Percentiles rank a stretch among this genome's conserved stretches.
These are phyloP conservation scores for Caenorhabditis panamensis DNA, from an alignment of 2,888 invertebrate genomes.

Conservation along the genomic window DNA sequence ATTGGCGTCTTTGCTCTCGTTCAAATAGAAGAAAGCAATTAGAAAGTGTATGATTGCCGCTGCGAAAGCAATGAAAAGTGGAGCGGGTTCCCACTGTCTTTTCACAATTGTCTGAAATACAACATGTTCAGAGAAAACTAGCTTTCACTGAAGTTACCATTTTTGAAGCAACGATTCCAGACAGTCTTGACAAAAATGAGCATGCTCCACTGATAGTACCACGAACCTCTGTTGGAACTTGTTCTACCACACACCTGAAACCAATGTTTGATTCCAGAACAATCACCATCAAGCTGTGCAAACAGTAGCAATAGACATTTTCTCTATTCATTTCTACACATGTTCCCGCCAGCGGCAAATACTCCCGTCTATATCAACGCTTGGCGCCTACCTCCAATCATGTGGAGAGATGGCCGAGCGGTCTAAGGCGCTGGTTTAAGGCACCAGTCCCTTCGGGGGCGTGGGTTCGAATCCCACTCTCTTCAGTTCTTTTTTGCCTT, in stretches of 20 bases:
- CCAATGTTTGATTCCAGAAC: background rate
- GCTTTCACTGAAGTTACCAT: too few relatives aligned
- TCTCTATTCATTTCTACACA: background rate
- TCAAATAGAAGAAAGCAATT: constrained; percentile 50
- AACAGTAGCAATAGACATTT: background rate
- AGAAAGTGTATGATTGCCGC: constrained; percentile 54
- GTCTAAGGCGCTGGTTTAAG: constrained; percentile 92
- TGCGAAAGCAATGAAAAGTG: constrained; percentile 47
- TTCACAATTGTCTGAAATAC: constrained; percentile 52
- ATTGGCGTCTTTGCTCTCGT: constrained; percentile 55
- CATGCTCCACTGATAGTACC: constrained; percentile 59
- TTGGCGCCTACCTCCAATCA: background rate
- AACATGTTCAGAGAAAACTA: too few relatives aligned
- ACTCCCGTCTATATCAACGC: background rate
- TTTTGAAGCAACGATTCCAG: constrained; percentile 53
- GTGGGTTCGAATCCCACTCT: constrained; percentile 91
- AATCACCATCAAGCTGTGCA: background rate
- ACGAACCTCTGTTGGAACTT: constrained; percentile 62
- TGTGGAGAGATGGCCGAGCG: constrained; percentile 65
- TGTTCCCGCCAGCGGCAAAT: background rate
- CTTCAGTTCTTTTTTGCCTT: constrained; percentile 62
- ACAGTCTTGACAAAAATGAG: constrained; percentile 50
- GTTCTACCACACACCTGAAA: constrained; percentile 58
- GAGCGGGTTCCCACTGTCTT: constrained; percentile 48
- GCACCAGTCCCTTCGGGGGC: constrained; percentile 89